Conservation (phyloP, 2,113 vertebrate species). For the Aptenodytes patagonicus region DNA sequence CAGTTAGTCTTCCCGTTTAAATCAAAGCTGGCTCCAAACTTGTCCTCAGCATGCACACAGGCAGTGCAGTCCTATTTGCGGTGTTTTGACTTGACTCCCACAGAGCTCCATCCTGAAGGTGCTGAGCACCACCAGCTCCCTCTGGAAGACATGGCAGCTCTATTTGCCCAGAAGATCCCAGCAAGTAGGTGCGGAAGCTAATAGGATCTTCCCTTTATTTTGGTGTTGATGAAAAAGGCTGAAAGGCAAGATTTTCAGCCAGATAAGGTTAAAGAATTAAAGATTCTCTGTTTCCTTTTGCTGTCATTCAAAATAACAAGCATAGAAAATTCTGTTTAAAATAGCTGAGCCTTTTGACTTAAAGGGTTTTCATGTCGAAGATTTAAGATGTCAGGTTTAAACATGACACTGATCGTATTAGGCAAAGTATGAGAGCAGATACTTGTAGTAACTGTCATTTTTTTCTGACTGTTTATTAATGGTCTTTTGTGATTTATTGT, state of each 20-base stretch:
- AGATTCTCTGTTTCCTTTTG: slow-evolving; percentile 56
- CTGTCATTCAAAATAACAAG: slow-evolving; percentile 71
- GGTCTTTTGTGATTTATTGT: slow-evolving; percentile 70
- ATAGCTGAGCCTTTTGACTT: slow-evolving; percentile 66
- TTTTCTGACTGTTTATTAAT: slow-evolving; percentile 72
- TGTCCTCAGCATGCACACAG: background rate
- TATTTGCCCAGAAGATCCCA: background rate
- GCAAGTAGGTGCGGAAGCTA: background rate
- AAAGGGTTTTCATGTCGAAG: slow-evolving; percentile 53
- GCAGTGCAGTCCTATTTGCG: background rate
- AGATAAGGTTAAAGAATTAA: slow-evolving; percentile 50
- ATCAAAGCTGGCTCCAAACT: background rate
- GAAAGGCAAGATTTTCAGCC: slow-evolving; percentile 43
- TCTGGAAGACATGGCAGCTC: background rate
- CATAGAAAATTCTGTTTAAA: slow-evolving; percentile 63
- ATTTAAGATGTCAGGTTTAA: slow-evolving; percentile 71
- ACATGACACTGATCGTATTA: slow-evolving; percentile 69
- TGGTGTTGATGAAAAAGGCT: slow-evolving; percentile 8
- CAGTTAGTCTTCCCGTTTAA: background rate
- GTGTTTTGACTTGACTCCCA: background rate
- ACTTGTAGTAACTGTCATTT: slow-evolving; percentile 61
- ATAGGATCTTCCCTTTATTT: background rate
- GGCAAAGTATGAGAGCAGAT: slow-evolving; percentile 60
- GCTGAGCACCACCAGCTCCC: background rate
- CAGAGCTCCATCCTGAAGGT: background rate